phyloP scores from a whole-genome alignment of 2,888 invertebrate genomes.

The Drosophila tanythrix region DNA sequence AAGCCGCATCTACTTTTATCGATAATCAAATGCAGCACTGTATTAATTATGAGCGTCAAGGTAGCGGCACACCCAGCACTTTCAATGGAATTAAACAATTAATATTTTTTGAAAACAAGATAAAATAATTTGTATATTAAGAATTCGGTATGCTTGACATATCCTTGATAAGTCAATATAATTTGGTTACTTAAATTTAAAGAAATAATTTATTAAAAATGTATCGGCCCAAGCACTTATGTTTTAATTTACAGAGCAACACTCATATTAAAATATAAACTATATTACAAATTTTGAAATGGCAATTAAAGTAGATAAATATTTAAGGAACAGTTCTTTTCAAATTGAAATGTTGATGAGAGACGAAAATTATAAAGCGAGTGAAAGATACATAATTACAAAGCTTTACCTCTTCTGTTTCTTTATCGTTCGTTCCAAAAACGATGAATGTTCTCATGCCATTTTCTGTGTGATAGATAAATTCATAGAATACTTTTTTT shows the following conservation, averaged over 20 bases:
- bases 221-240: neutral
- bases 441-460: neutral
- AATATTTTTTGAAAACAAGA: neutral
- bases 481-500: slow-evolving; percentile 11
- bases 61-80: slow-evolving; percentile 19
- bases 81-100: neutral
- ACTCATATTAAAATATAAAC: neutral
- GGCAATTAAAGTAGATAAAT: neutral
- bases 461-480: slow-evolving; percentile 13
- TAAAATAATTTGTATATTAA: neutral
- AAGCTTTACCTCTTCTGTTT: neutral
- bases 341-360: neutral
- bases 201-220: neutral
- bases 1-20: slow-evolving; percentile 38
- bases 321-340: neutral
- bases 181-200: neutral
- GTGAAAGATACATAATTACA: no score
- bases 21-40: slow-evolving; percentile 10
- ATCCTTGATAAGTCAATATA: neutral
- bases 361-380: neutral
- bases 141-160: neutral
- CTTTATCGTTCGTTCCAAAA: slow-evolving; percentile 9
- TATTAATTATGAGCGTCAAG: slow-evolving; percentile 1
- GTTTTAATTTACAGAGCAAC: neutral
- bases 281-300: neutral